Conservation (phyloP, 2,113 vertebrate species). For the Cathartes aura region DNA sequence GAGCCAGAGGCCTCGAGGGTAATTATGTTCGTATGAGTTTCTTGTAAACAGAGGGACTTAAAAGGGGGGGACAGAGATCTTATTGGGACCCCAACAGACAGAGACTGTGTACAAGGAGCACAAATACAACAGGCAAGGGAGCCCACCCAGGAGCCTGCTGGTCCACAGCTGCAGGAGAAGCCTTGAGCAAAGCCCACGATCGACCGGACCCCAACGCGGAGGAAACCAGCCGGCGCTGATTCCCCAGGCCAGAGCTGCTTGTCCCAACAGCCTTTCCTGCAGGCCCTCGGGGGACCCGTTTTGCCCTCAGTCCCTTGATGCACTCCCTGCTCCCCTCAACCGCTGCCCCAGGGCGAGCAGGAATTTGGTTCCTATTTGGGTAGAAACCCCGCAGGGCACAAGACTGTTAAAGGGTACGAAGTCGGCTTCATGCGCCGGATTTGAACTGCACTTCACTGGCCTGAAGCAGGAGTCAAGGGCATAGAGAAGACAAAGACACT, state of each 20-base stretch:
- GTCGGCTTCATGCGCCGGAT: not conserved
- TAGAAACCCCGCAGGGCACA: not conserved
- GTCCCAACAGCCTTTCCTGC: not conserved
- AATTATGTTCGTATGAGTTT: not conserved
- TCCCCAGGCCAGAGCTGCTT: not conserved
- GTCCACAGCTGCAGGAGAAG: not conserved
- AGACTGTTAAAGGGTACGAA: not conserved
- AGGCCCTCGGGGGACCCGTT: not conserved
- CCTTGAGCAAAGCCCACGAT: not conserved
- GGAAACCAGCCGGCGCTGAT: accelerated
- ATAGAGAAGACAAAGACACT: not conserved
- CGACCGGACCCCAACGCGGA: accelerated
- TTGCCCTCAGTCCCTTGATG: not conserved
- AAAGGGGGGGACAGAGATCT: not conserved
- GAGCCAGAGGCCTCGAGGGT: not conserved
- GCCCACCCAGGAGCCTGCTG: not conserved
- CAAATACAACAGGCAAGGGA: not conserved
- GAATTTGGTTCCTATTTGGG: not conserved
- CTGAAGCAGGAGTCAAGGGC: not conserved
- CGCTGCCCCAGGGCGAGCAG: not conserved
- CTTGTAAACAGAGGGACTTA: not conserved
- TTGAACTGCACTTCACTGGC: not conserved
- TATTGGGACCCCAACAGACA: not conserved
- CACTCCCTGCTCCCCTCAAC: not conserved
- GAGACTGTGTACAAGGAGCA: not conserved